A percentile compares a stretch with the other conserved stretches of the same genome.
These are phyloP conservation scores for Mormyrus hasselquistii DNA, from an alignment of 2,797 vertebrate genomes.

Conservation along the genomic window DNA sequence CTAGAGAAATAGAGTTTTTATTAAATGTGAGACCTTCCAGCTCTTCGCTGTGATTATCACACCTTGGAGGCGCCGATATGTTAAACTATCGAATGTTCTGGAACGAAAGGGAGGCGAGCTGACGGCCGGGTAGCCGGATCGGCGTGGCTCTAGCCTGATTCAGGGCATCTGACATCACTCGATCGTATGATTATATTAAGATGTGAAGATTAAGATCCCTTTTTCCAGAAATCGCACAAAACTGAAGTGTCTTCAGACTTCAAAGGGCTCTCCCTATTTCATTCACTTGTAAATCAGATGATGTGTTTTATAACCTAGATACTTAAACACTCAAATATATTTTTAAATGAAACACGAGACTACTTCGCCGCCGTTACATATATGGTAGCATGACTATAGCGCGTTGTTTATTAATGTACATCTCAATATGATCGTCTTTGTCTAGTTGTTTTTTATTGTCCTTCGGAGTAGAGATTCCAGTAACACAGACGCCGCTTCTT, in stretches of 20 bases:
- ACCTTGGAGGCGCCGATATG: not conserved
- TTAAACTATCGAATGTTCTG: slow-evolving; percentile 48
- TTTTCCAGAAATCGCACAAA: not conserved
- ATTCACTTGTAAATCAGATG: not conserved
- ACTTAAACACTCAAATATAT: not conserved
- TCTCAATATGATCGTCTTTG: not conserved
- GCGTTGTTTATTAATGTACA: not conserved
- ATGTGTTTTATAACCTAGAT: not conserved
- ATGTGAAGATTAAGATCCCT: not conserved
- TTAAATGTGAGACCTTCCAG: not conserved
- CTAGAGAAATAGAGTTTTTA: not conserved
- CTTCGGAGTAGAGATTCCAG: not conserved
- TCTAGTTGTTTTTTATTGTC: not conserved
- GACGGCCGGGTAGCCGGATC: not conserved
- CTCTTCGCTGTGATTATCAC: not conserved
- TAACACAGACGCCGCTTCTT: not conserved
- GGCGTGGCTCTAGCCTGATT: not conserved
- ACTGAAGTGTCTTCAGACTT: not conserved
- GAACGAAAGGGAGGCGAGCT: slow-evolving; percentile 37
- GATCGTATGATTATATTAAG: not conserved
- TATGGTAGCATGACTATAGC: not conserved
- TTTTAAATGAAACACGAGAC: not conserved
- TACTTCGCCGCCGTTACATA: not conserved
- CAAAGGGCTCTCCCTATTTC: not conserved
- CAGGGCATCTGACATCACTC: not conserved